Evolutionary conservation across 1,140 invertebrate species (phyloP).

Genomic region (Anagrus nilaparvatae): DNA sequence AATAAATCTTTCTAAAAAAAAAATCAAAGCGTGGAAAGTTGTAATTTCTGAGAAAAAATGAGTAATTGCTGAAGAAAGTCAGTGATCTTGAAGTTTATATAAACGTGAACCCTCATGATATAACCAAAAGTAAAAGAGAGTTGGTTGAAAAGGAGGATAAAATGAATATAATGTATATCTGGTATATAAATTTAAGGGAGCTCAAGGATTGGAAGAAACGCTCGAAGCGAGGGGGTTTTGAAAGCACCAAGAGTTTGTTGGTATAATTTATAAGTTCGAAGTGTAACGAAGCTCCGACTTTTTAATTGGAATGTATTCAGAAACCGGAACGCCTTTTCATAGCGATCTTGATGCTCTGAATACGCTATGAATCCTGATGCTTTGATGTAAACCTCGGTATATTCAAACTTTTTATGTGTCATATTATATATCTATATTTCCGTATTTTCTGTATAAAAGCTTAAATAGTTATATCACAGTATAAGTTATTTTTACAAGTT

Average conservation of each 20-base stretch:
- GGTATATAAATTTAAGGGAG: too few species aligned
- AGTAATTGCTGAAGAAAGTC: slow-evolving; percentile 36
- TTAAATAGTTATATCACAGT: too few species aligned
- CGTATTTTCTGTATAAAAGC: too few species aligned
- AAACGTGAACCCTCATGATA: too few species aligned
- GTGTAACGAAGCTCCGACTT: slow-evolving; percentile 43
- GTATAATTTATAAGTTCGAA: slow-evolving; percentile 27
- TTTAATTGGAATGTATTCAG: slow-evolving; percentile 45
- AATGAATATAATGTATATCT: too few species aligned
- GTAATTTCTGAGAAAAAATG: slow-evolving; percentile 30
- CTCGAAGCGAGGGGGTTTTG: too few species aligned
- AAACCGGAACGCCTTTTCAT: slow-evolving; percentile 41
- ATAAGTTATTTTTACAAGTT: too few species aligned
- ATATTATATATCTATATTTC: too few species aligned
- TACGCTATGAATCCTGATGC: slow-evolving; percentile 36
- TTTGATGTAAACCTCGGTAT: too few species aligned
- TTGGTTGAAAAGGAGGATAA: slow-evolving; percentile 16
- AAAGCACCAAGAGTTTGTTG: slow-evolving; percentile 15
- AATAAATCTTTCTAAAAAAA: too few species aligned
- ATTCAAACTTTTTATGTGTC: too few species aligned
- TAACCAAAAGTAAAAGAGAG: slow-evolving; percentile 19
- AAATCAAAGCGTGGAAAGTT: slow-evolving; percentile 21
- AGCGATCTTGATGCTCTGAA: slow-evolving; percentile 35
- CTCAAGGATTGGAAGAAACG: too few species aligned
- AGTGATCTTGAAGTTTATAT: slow-evolving; percentile 16